Evolutionary conservation across 2,888 invertebrate species (phyloP).

Genomic region (Leptodirus hochenwartii): DNA sequence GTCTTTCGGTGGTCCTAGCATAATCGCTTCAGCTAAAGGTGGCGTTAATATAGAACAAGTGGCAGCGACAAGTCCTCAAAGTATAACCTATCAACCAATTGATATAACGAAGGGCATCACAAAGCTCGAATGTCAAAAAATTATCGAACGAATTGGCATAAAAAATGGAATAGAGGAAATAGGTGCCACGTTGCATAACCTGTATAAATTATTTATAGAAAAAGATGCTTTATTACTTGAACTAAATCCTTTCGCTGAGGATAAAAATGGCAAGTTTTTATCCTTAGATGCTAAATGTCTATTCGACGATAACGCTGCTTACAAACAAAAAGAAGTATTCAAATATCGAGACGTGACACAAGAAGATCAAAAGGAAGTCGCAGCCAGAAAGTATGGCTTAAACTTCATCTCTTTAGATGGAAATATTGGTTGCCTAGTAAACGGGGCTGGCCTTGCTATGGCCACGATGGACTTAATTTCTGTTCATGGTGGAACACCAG

Average conservation of each 20-base stretch:
- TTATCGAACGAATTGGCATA: conserved; percentile 64
- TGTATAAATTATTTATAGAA: conserved; percentile 72
- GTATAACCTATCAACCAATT: conserved; percentile 81
- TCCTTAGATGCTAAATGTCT: conserved; percentile 90
- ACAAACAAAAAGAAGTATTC: conserved; percentile 79
- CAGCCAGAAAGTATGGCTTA: conserved; percentile 72
- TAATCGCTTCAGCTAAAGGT: conserved; percentile 90
- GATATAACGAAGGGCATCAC: conserved; percentile 64
- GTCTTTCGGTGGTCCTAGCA: conserved; percentile 64
- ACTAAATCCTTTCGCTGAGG: conserved; percentile 91
- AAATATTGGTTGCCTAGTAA: conserved; percentile 87
- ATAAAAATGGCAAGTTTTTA: conserved; percentile 35
- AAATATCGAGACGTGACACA: conserved; percentile 70
- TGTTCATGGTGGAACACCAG: conserved; percentile 85
- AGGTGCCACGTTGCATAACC: conserved; percentile 54
- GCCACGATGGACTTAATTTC: conserved; percentile 98
- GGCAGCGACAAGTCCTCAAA: conserved; percentile 79
- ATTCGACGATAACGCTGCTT: conserved; percentile 89
- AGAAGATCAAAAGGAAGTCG: conserved; percentile 83
- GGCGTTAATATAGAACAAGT: conserved; percentile 96
- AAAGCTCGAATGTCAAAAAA: conserved; percentile 50
- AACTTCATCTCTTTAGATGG: conserved; percentile 94
- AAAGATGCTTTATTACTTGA: conserved; percentile 84
- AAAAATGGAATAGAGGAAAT: conserved; percentile 44
- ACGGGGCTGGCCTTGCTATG: conserved; percentile 94